Percentiles rank a stretch among this genome's conserved stretches.
Evolutionary conservation across 37 sponge, comb jelly and placozoan genomes (phyloP).

Genomic region (Hormiphora californensis): DNA sequence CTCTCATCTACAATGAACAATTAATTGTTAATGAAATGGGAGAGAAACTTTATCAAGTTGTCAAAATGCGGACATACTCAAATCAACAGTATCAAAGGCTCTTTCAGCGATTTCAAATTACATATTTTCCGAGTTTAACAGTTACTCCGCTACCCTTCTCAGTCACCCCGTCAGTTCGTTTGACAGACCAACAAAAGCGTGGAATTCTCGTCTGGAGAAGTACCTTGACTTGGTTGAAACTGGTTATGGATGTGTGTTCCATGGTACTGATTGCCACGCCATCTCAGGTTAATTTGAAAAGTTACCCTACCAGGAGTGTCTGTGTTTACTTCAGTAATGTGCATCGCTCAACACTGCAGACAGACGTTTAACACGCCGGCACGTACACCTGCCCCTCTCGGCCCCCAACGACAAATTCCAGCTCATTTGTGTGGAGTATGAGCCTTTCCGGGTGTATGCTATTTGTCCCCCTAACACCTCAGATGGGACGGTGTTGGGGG

Average conservation of each 20-base stretch:
- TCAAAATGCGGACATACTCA: slow-evolving; percentile 24
- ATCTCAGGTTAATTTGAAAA: neutral
- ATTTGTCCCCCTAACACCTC: neutral
- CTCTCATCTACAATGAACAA: too few relatives aligned
- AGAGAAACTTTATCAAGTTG: neutral
- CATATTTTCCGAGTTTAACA: neutral
- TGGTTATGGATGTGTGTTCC: slow-evolving; percentile 30
- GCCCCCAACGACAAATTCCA: neutral
- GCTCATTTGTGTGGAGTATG: neutral
- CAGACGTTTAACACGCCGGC: too few relatives aligned
- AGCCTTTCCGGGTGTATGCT: slow-evolving; percentile 4
- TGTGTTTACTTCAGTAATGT: neutral
- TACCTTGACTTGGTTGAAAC: slow-evolving; percentile 9
- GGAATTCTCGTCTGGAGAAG: neutral
- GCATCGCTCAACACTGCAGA: too few relatives aligned
- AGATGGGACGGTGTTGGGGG: neutral
- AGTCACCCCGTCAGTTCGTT: neutral
- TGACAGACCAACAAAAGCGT: slow-evolving; percentile 17
- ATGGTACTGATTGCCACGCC: neutral
- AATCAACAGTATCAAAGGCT: neutral
- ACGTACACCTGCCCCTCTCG: neutral
- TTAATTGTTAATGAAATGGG: too few relatives aligned
- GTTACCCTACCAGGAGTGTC: neutral
- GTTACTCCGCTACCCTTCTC: too few relatives aligned
- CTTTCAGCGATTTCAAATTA: neutral